Conservation (phyloP, 2,888 invertebrate genomes). For the Dryococelus australis region DNA sequence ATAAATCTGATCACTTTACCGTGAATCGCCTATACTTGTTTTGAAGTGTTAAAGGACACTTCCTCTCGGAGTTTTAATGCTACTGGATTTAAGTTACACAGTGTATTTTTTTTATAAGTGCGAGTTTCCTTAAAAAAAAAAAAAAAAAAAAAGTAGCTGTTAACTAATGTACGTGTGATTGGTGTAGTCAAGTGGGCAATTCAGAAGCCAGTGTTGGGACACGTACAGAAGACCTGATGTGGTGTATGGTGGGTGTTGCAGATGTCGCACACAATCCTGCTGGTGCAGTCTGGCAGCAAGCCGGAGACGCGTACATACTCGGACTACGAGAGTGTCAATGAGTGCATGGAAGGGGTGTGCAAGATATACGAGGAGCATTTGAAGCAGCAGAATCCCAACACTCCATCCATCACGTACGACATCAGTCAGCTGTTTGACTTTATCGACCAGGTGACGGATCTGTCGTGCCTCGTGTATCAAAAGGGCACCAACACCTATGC, state of each 20-base stretch:
- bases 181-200: no score
- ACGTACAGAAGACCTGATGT: no score
- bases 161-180: no score
- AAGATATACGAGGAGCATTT: conserved; percentile 99
- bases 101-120: no score
- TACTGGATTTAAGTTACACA: no score
- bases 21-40: no score
- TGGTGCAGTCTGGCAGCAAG: conserved; percentile 92
- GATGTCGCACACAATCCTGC: conserved; percentile 92
- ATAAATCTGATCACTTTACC: no score
- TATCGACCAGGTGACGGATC: conserved; percentile 93
- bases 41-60: no score
- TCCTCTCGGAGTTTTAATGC: no score
- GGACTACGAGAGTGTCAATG: conserved; percentile 97
- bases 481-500: conserved; percentile 95
- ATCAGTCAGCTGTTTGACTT: conserved; percentile 98
- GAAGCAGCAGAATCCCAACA: conserved; percentile 93
- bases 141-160: no score
- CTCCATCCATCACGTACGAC: conserved; percentile 97
- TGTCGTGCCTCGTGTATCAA: conserved; percentile 94
- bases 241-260: neutral
- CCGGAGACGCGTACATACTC: conserved; percentile 97
- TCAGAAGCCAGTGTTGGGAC: no score
- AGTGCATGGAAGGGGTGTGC: conserved; percentile 98
- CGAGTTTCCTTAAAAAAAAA: no score